Evolutionary conservation across 2,888 invertebrate species (phyloP), one percentile per base, ranked within the genome.

Genomic region (Cancer borealis): DNA sequence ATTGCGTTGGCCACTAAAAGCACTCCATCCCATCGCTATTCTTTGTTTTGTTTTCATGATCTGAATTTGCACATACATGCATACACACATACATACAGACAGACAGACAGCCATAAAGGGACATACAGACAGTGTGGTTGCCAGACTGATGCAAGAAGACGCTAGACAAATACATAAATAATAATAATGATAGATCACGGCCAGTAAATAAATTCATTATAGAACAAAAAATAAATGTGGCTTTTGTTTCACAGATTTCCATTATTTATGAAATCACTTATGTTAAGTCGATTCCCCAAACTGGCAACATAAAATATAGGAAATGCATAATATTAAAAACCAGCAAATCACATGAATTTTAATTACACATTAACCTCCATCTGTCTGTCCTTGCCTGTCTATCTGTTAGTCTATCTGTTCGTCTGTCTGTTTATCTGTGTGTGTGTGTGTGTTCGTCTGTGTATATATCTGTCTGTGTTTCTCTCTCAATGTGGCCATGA

Each of bases 251-350:
- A n/a, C 66, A 21, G n/a, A 66, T 66, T 66, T 66, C 21, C 66
- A 66, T 66, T n/a, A 66, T 66, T 66, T 66, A 66, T 21, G 66
- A 66, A 66, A 3, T 66, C 66, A 66, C 21, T 66, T 66, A 66
- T 66, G 66, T 66, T 66, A 66, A 66, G 66, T 66, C 66, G 66
- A 66, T 66, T 66, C n/a, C n/a, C n/a, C n/a, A 66, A 66, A 66
- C 66, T 66, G 66, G 66, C 21, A n/a, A 21, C n/a, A 14, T n/a
- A 66, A 66, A 66, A 17, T 66, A 66, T 66, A 66, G 21, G n/a
- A n/a, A n/a, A 66, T 66, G n/a, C 66, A 21, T 66, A 66, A 66
- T 66, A 66, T 66, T n/a, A 66, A 66, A 66, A 66, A 66, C n/a
- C 66, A 21, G 6, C 66, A 66, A 66, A 66, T n/a, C 21, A 66